phyloP scores from a whole-genome alignment of 2,888 invertebrate genomes.

The Eupithecia centaureata region DNA sequence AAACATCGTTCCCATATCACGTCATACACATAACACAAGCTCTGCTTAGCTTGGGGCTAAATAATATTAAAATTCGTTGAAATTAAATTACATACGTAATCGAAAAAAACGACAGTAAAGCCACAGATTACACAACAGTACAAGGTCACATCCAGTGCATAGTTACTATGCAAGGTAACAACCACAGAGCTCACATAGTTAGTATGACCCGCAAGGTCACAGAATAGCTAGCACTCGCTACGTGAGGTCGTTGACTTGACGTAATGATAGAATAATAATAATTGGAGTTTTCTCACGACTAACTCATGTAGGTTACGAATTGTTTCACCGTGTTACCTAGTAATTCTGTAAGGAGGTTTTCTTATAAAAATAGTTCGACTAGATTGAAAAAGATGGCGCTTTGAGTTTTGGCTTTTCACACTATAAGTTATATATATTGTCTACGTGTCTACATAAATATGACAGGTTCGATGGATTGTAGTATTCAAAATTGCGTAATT shows the following conservation, averaged over 20 bases:
- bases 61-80: too few species aligned
- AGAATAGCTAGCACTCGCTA: conserved; percentile 23
- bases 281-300: conserved; percentile 29
- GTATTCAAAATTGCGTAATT: too few species aligned
- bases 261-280: conserved; percentile 18
- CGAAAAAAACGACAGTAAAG: not conserved
- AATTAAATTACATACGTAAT: too few species aligned
- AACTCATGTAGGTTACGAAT: conserved; percentile 1
- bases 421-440: too few species aligned
- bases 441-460: too few species aligned
- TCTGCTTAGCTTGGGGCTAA: too few species aligned
- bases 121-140: not conserved
- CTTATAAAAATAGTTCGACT: too few species aligned
- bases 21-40: too few species aligned
- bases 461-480: too few species aligned
- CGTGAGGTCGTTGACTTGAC: conserved; percentile 33
- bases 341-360: not conserved
- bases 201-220: conserved; percentile 25
- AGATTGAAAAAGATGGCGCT: too few species aligned
- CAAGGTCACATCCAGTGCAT: conserved; percentile 17
- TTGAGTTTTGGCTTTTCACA: too few species aligned
- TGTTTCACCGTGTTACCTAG: conserved; percentile 3
- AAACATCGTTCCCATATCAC: too few species aligned
- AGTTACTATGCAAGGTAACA: conserved; percentile 20
- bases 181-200: conserved; percentile 22